Evolutionary conservation across 2,113 vertebrate species (phyloP).

Genomic region (Thinocorus orbignyianus): DNA sequence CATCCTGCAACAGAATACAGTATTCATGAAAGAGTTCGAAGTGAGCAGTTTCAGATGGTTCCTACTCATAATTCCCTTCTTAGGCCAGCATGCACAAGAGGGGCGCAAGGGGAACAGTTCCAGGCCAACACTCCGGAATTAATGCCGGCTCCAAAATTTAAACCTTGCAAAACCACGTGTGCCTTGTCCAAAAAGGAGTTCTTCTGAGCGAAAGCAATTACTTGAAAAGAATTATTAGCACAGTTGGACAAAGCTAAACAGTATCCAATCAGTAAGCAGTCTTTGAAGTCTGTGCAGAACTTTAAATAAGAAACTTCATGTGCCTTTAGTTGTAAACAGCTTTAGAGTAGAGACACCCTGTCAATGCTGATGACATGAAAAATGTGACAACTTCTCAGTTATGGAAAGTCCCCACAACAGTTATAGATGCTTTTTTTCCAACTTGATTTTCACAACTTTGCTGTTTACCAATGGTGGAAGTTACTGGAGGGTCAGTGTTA

Average conservation of each 20-base stretch:
- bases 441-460: background rate
- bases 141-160: background rate
- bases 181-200: background rate
- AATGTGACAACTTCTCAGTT: background rate
- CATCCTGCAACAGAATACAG: background rate
- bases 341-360: background rate
- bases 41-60: conserved; percentile 28
- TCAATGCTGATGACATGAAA: background rate
- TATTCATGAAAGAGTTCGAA: conserved; percentile 24
- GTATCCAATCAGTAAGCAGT: background rate
- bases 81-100: background rate
- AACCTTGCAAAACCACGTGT: background rate
- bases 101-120: background rate
- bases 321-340: background rate
- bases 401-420: background rate
- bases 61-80: background rate
- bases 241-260: background rate
- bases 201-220: background rate
- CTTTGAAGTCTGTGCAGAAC: background rate
- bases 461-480: conserved; percentile 68
- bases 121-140: background rate
- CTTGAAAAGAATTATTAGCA: background rate
- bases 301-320: background rate
- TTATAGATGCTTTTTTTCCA: background rate
- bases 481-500: conserved; percentile 62